Conservation (phyloP, 2,113 vertebrate genomes). For the Athene noctua region DNA sequence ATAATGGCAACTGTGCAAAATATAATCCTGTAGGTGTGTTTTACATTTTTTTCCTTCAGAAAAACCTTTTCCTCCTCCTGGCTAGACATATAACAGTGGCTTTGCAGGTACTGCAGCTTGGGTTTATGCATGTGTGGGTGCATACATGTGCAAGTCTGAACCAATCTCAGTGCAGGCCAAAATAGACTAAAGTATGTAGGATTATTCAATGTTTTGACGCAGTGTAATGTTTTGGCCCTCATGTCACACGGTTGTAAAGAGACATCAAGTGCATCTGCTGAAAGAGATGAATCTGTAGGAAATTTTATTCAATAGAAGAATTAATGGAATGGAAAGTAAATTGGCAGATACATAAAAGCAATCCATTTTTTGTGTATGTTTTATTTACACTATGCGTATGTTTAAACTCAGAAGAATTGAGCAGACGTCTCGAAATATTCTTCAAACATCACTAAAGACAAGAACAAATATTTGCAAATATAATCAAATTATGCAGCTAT, state of each 20-base stretch:
- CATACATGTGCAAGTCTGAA: background rate
- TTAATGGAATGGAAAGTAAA: background rate
- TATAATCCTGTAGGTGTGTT: background rate
- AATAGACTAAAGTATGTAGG: background rate
- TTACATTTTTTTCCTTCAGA: background rate
- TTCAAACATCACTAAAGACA: background rate
- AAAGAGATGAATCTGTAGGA: background rate
- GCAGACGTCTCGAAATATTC: slow-evolving; percentile 4
- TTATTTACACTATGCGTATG: background rate
- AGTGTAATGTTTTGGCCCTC: background rate
- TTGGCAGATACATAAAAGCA: background rate
- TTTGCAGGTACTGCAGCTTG: background rate
- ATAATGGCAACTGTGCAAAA: background rate
- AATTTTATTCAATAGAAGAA: background rate
- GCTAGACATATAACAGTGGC: background rate
- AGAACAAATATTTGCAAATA: slow-evolving; percentile 57
- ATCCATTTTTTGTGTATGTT: background rate
- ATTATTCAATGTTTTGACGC: background rate
- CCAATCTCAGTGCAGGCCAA: background rate
- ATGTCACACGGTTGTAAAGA: background rate
- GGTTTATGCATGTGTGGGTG: background rate
- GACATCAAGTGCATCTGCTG: background rate
- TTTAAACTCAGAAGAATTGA: slow-evolving; percentile 43
- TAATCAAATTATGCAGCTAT: slow-evolving; percentile 39
- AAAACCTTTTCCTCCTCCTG: background rate